Base-by-base conservation (phyloP, 1,140 invertebrate genomes). In the Aphelinus atriplicis region DNA sequence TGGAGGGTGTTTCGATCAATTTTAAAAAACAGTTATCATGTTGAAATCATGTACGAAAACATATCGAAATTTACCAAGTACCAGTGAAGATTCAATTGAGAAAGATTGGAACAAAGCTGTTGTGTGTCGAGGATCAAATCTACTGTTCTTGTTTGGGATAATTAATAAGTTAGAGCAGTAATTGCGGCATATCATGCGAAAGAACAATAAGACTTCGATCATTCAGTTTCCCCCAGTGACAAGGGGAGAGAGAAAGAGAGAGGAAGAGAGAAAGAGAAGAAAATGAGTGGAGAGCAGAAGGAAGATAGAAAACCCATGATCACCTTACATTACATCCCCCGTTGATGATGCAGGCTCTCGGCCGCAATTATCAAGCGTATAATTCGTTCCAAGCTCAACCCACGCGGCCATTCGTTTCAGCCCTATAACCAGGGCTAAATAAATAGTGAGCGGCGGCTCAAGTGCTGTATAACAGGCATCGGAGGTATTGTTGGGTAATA, bases 401-500 rank as follows among this genome's bases (percentile, higher is more conserved):
- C 9, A n/a, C 48, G n/a, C 46, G 3, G 43, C 4, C 48, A 68
- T 62, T 74, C 51, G 5, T 68, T 58, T 74, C 51, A 3, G 5
- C 43, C 50, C 45, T 74, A 62, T 68, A 2, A 1, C 9, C 42
- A 43, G 43, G 66, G 9, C 26, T 70, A 64, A 75, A 64, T 64
- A 75, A 69, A 74, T 74, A 47, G 6, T 60, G 58, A 43, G 6
- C 1, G 3, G 7, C 43, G 50, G n/a, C 51, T 60, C 3, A 10
- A 51, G 42, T 7, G 7, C 43, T 10, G 57, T 70, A 51, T 42
- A 70, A 42, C 51, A 45, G 61, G 46, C 47, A 76, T 66, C 62
- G 77, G 64, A 71, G 73, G 55, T 70, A 77, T 75, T 76, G 65
- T 81, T 81, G 74, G 65, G 48, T 63, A 65, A 79, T 81, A 83